Evolutionary conservation across 2,113 vertebrate genomes (phyloP).

Genomic region (Macrotis lagotis): DNA sequence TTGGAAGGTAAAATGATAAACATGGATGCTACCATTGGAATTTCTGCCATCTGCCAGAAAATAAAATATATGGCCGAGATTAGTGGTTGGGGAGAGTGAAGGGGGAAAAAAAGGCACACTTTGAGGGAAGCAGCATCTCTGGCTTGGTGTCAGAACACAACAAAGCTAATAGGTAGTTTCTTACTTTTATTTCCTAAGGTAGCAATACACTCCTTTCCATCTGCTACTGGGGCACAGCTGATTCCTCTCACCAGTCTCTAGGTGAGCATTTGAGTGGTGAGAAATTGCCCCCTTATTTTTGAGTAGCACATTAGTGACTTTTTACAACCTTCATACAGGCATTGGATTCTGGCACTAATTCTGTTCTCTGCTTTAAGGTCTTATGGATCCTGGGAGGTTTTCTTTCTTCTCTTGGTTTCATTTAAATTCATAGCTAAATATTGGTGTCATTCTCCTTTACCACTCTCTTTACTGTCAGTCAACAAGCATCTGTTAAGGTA

Average conservation of each 20-base stretch:
- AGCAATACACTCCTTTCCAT: conserved; percentile 19
- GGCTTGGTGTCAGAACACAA: not conserved
- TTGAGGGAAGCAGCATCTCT: not conserved
- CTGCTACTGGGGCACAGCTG: conserved; percentile 19
- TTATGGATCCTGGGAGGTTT: conserved; percentile 4
- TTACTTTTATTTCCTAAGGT: conserved; percentile 42
- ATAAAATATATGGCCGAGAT: conserved; percentile 31
- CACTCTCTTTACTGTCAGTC: not conserved
- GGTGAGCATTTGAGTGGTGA: not conserved
- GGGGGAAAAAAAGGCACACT: not conserved
- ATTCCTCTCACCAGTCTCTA: conserved; percentile 6
- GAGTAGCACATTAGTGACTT: not conserved
- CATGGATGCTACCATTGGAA: conserved; percentile 28
- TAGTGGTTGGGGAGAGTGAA: not conserved
- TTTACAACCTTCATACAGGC: not conserved
- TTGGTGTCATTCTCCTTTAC: not conserved
- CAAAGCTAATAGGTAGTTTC: not conserved
- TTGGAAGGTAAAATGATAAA: conserved; percentile 67
- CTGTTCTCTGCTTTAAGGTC: not conserved
- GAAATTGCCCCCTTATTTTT: too few species aligned
- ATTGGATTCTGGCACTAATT: not conserved
- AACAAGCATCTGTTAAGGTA: not conserved
- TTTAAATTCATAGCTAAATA: conserved; percentile 11
- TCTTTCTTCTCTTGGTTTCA: not conserved
- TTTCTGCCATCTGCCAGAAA: conserved; percentile 59